Percentiles rank a stretch among this genome's conserved stretches.
These are phyloP conservation scores for Tetropium fuscum DNA, from an alignment of 2,888 invertebrate genomes.

Conservation along the genomic window DNA sequence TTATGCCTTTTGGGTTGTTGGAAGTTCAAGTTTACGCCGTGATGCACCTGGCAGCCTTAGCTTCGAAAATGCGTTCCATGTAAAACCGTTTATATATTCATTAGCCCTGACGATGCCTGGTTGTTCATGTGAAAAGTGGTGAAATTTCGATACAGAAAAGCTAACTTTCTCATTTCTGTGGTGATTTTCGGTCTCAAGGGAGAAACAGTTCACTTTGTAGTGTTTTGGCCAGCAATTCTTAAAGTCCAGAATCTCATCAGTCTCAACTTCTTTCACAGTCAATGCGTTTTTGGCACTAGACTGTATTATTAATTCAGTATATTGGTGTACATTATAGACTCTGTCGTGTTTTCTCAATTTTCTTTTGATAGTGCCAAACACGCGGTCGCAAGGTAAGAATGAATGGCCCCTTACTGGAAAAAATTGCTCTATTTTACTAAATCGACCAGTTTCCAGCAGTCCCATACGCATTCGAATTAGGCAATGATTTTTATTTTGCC, in stretches of 20 bases:
- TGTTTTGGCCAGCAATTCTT: slow-evolving; percentile 1
- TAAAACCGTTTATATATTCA: no score
- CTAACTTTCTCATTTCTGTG: no score
- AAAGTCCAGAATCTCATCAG: neutral
- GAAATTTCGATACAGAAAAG: no score
- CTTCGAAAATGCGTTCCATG: no score
- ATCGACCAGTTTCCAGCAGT: neutral
- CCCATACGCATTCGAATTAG: neutral
- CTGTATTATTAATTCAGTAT: neutral
- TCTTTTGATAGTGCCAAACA: neutral
- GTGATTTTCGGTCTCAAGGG: no score
- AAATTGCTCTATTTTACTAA: neutral
- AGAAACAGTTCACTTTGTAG: no score
- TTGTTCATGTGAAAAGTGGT: no score
- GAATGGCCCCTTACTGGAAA: neutral
- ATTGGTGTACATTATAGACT: neutral
- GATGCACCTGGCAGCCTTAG: no score
- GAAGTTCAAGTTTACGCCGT: no score
- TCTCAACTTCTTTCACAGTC: neutral
- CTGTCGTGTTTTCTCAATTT: neutral
- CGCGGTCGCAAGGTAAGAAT: neutral
- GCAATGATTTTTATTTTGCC: slow-evolving; percentile 1
- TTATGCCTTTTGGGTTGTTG: no score
- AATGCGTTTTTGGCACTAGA: neutral
- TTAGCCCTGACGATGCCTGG: no score